A percentile compares a stretch with the other conserved stretches of the same genome.
Conservation (phyloP, 2,113 vertebrate species). For the Chaenocephalus aceratus region DNA sequence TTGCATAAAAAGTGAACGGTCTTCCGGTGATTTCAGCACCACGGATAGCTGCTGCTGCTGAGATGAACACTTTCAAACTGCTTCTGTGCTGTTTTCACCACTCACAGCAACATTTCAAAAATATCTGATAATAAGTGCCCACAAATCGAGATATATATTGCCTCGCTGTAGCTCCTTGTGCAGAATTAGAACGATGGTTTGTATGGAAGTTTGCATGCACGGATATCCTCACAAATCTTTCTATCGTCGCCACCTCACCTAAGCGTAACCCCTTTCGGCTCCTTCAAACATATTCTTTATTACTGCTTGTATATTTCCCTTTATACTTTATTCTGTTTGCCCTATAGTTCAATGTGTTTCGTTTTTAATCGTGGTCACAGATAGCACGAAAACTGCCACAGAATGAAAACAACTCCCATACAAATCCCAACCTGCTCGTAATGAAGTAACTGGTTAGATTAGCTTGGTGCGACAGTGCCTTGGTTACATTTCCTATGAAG, state of each 20-base stretch:
- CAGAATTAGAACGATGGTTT: not conserved
- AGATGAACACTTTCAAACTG: constrained; percentile 13
- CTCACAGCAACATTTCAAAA: not conserved
- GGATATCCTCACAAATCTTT: not conserved
- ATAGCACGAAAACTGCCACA: not conserved
- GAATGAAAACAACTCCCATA: not conserved
- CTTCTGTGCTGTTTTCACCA: not conserved
- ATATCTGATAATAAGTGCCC: not conserved
- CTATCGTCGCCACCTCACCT: constrained; percentile 2
- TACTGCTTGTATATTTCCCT: not conserved
- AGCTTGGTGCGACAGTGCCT: constrained; percentile 7
- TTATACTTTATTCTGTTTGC: not conserved
- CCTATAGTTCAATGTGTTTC: not conserved
- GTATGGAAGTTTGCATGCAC: constrained; percentile 35
- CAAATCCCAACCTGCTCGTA: not conserved
- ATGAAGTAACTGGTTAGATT: constrained; percentile 18
- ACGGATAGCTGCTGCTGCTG: constrained; percentile 26
- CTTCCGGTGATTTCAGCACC: constrained; percentile 48
- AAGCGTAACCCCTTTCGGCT: not conserved
- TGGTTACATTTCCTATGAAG: constrained; percentile 48
- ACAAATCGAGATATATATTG: not conserved
- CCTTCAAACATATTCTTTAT: constrained; percentile 8
- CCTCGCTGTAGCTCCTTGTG: not conserved
- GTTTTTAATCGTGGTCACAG: not conserved
- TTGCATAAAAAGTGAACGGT: constrained; percentile 49